Percentiles rank a stretch among this genome's conserved stretches.
These are phyloP conservation scores for Cephalotes varians DNA, from an alignment of 2,888 invertebrate species.

Conservation along the genomic window DNA sequence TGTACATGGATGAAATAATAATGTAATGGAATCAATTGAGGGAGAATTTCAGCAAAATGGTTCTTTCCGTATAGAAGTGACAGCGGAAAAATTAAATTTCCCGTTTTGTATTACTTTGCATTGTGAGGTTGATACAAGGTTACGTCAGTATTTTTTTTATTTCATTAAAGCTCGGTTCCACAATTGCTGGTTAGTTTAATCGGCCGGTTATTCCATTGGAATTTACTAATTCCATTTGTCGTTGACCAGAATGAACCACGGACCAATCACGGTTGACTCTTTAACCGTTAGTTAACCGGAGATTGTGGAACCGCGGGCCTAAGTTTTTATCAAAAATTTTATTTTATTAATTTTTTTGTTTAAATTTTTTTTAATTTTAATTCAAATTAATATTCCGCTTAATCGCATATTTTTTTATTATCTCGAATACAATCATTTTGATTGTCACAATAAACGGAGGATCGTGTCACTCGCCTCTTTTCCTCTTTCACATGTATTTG, in stretches of 20 bases:
- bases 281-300: too few species aligned
- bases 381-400: neutral
- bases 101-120: neutral
- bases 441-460: slow-evolving; percentile 44
- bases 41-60: too few species aligned
- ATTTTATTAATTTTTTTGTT: neutral
- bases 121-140: neutral
- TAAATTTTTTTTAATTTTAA: neutral
- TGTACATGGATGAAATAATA: too few species aligned
- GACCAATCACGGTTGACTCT: too few species aligned
- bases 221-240: too few species aligned
- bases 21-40: too few species aligned
- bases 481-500: slow-evolving; percentile 7
- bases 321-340: neutral
- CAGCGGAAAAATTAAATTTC: neutral
- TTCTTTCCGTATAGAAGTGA: too few species aligned
- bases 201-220: too few species aligned
- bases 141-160: neutral
- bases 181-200: too few species aligned
- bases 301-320: too few species aligned
- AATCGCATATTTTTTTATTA: neutral
- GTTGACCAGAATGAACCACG: too few species aligned
- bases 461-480: slow-evolving; percentile 40
- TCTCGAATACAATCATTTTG: slow-evolving; percentile 43
- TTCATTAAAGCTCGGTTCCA: too few species aligned